phyloP scores from a whole-genome alignment of 2,797 vertebrate species.

The Geotrypetes seraphini region DNA sequence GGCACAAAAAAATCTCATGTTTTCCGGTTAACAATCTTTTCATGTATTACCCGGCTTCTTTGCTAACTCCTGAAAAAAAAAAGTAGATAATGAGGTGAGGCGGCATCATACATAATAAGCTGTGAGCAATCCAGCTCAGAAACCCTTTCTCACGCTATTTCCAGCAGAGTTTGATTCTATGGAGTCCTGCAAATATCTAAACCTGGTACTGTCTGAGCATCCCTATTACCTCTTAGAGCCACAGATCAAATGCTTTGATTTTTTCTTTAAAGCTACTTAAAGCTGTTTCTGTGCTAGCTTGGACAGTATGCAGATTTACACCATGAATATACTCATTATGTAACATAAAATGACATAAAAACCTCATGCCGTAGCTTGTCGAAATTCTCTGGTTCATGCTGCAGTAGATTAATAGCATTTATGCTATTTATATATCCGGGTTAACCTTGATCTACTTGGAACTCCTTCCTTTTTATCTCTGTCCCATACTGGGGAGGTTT shows the following conservation, averaged over 20 bases:
- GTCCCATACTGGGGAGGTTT: slow-evolving; percentile 57
- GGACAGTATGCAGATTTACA: slow-evolving; percentile 47
- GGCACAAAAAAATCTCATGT: slow-evolving; percentile 12
- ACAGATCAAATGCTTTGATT: slow-evolving; percentile 52
- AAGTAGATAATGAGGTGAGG: slow-evolving; percentile 36
- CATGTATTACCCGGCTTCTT: slow-evolving; percentile 20
- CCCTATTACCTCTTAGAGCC: slow-evolving; percentile 51
- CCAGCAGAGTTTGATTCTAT: slow-evolving; percentile 51
- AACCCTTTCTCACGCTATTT: slow-evolving; percentile 54
- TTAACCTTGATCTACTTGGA: slow-evolving; percentile 59
- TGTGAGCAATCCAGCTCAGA: slow-evolving; percentile 26
- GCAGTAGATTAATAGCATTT: slow-evolving; percentile 56
- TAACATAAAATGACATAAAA: slow-evolving; percentile 59
- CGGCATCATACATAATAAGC: slow-evolving; percentile 39
- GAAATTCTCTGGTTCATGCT: slow-evolving; percentile 42
- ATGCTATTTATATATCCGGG: slow-evolving; percentile 59
- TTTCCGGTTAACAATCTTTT: slow-evolving; percentile 19
- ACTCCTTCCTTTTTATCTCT: slow-evolving; percentile 56
- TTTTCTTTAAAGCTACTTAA: slow-evolving; percentile 46
- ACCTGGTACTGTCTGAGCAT: slow-evolving; percentile 45
- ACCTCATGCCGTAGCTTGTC: slow-evolving; percentile 42
- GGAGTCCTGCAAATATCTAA: slow-evolving; percentile 38
- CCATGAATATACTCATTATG: slow-evolving; percentile 57
- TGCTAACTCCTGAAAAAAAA: slow-evolving; percentile 27
- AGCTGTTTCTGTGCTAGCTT: slow-evolving; percentile 42